phyloP scores from a whole-genome alignment of 2,888 invertebrate species.

The Allygus modestus region DNA sequence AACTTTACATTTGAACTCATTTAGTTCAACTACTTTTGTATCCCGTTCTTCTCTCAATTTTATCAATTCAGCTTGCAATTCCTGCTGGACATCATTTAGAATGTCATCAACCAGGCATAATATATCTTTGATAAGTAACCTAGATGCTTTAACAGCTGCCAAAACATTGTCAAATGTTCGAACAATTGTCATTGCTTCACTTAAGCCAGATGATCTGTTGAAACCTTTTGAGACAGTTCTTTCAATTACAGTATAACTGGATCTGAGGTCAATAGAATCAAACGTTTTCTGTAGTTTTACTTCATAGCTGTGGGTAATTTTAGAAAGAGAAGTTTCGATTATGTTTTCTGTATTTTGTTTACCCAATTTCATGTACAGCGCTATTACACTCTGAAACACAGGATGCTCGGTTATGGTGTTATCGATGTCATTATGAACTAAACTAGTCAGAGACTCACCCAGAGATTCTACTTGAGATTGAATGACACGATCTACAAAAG shows the following conservation, averaged over 20 bases:
- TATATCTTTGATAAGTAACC: background rate
- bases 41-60: background rate
- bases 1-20: background rate
- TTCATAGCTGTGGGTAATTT: background rate
- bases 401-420: background rate
- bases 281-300: background rate
- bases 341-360: background rate
- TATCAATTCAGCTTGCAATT: background rate
- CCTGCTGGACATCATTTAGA: background rate
- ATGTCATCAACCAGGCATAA: background rate
- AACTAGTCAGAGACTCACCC: background rate
- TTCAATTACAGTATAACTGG: background rate
- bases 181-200: background rate
- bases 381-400: background rate
- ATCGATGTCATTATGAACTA: background rate
- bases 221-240: conserved; percentile 6
- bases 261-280: background rate
- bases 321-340: background rate
- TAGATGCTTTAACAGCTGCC: background rate
- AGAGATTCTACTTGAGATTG: background rate
- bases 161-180: background rate
- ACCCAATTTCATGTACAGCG: background rate
- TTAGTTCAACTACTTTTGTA: background rate
- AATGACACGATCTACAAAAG: background rate
- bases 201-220: background rate